Evolutionary conservation across 2,888 invertebrate genomes (phyloP).

Genomic region (Rotaria magnacalcarata): DNA sequence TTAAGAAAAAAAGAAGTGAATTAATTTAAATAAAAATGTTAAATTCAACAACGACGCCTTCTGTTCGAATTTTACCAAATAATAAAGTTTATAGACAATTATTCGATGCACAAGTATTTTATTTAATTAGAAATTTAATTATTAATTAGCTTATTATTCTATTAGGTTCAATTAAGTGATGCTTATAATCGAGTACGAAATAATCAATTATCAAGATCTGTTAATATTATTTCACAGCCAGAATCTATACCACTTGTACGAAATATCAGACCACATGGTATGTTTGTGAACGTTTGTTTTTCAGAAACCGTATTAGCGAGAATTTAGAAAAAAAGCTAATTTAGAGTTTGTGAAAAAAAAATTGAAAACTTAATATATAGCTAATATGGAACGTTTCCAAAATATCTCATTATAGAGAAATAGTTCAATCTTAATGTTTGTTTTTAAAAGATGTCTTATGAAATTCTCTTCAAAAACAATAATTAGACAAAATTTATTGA

Average conservation of each 20-base stretch:
- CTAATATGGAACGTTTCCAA: too few species aligned
- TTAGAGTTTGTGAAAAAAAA: too few species aligned
- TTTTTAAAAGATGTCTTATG: too few species aligned
- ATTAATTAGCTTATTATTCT: too few species aligned
- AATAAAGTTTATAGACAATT: conserved; percentile 59
- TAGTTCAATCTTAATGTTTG: too few species aligned
- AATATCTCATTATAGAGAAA: too few species aligned
- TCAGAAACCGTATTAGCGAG: too few species aligned
- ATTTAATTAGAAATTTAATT: too few species aligned
- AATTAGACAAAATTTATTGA: too few species aligned
- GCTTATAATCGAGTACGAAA: conserved; percentile 39
- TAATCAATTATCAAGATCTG: conserved; percentile 37
- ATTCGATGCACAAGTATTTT: conserved; percentile 58
- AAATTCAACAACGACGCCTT: not conserved
- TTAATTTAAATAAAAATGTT: not conserved
- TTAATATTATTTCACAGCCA: not conserved
- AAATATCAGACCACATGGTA: conserved; percentile 6
- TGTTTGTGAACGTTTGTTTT: not conserved
- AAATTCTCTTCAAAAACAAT: too few species aligned
- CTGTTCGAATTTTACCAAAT: conserved; percentile 51
- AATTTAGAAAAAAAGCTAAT: too few species aligned
- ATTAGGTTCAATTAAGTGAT: conserved; percentile 47
- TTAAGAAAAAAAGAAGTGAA: not conserved
- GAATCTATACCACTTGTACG: not conserved
- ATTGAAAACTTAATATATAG: too few species aligned